These are phyloP conservation scores for Lacanobia oleracea DNA, from an alignment of 2,888 invertebrate species.

Conservation along the genomic window DNA sequence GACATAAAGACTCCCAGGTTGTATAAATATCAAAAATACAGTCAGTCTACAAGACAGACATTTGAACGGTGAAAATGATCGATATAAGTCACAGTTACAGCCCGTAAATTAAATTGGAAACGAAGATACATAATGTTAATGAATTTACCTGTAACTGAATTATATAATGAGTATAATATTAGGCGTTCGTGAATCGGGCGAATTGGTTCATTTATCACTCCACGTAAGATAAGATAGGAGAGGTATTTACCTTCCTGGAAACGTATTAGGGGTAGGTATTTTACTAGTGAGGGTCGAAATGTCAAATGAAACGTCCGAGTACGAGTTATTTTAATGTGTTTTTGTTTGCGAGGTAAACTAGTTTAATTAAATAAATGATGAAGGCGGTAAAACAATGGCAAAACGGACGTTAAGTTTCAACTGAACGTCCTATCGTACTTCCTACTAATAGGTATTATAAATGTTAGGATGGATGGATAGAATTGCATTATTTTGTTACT, in stretches of 20 bases:
- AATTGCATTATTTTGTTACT: no score
- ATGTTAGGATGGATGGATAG: no score
- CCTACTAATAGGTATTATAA: no score
- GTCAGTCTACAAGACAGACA: not conserved
- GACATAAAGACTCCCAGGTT: no score
- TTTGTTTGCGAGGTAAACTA: constrained; percentile 29
- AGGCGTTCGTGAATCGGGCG: constrained; percentile 47
- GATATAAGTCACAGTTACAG: not conserved
- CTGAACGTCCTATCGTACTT: no score
- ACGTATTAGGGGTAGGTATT: constrained; percentile 47
- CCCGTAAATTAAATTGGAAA: constrained; percentile 25
- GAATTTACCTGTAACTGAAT: constrained; percentile 39
- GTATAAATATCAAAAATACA: no score
- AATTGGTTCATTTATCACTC: constrained; percentile 59
- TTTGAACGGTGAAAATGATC: constrained; percentile 23
- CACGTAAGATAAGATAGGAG: constrained; percentile 52
- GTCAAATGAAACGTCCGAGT: constrained; percentile 34
- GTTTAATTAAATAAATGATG: constrained; percentile 34
- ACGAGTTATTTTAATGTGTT: constrained; percentile 41
- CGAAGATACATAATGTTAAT: constrained; percentile 22
- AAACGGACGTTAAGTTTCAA: no score
- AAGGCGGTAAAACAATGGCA: not conserved
- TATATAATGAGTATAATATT: constrained; percentile 43
- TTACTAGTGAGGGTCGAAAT: constrained; percentile 44
- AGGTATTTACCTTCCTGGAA: constrained; percentile 41